Base-by-base conservation (phyloP, 2,797 vertebrate genomes). In the Malurus splendens region DNA sequence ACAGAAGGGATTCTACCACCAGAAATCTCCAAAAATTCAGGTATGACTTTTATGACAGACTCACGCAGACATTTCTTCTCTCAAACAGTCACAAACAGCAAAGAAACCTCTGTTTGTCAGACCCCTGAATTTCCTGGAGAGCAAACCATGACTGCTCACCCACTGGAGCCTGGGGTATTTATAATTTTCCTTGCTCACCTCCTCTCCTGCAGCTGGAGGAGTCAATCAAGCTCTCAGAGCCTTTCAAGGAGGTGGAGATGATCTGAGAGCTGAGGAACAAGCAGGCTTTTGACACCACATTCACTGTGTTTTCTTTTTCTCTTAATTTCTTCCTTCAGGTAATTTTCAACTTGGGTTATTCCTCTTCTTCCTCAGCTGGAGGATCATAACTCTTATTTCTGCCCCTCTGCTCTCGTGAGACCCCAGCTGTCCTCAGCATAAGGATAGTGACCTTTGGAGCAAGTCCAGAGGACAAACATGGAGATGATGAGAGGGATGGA, bases 21-120 rank as follows among this genome's bases (percentile, higher is more conserved):
- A 92, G 84, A 67, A 81, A 91, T 64, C 61, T 52, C 62, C 1
- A 0, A 71, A 84, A 79, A 92, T 65, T 57, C 75, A 71, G 38
- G 66, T 42, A 27, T 60, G 25, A 38, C n/a, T 87, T 90, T 86
- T 50, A 57, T 0, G 8, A 60, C 51, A 90, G 79, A 38, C 48
- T 92, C 61, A 65, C 68, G 71, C 22, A 73, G 82, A 76, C 18
- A 20, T 62, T 89, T 89, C 39, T 71, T 30, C 25, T 89, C 45
- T 89, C 10, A 2, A 74, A 51, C 76, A 93, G 74, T 55, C 79
- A 61, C 38, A 60, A 91, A 74, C 76, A 83, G 89, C 45, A 81
- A 91, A 80, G 68, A 15, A 89, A 50, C 72, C 62, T 91, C 86
- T 93, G 79, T 84, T 92, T 80, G 18, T 50, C 52, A 50, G 54